A percentile compares a stretch with the other conserved stretches of the same genome.
Evolutionary conservation across 2,113 vertebrate species (phyloP).

Genomic region (Poecile atricapillus): DNA sequence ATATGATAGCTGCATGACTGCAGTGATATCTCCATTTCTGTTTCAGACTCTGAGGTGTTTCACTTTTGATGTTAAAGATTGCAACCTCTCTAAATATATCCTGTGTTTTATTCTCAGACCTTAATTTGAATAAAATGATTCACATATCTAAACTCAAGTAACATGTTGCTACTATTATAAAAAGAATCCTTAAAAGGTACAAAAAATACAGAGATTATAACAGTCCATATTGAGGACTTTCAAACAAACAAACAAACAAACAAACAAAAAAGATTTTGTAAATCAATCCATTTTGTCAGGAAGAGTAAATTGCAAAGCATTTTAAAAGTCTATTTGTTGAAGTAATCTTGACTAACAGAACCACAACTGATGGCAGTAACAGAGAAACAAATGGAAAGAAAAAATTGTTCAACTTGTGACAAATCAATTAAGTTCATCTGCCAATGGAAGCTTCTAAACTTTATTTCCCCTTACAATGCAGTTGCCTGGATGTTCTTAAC

Average conservation of each 20-base stretch:
- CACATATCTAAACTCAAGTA: not conserved
- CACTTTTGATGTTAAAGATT: not conserved
- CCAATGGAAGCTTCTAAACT: not conserved
- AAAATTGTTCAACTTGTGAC: not conserved
- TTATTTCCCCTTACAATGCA: not conserved
- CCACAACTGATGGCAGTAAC: not conserved
- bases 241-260: not conserved
- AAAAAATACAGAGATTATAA: not conserved
- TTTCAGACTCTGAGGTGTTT: not conserved
- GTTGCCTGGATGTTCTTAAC: not conserved
- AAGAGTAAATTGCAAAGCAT: not conserved
- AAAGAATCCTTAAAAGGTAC: not conserved
- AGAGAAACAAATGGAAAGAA: not conserved
- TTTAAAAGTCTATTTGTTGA: not conserved
- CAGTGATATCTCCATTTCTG: not conserved
- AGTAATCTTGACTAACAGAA: not conserved
- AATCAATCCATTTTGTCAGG: not conserved
- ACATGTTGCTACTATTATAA: not conserved
- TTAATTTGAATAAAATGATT: not conserved
- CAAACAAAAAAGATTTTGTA: not conserved
- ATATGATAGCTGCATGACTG: not conserved
- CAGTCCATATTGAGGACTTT: not conserved
- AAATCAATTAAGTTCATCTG: not conserved
- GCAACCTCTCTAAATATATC: not conserved
- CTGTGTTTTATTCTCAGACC: not conserved